Evolutionary conservation across 2,888 invertebrate genomes (phyloP).

Genomic region (Dexiosoma caninum): DNA sequence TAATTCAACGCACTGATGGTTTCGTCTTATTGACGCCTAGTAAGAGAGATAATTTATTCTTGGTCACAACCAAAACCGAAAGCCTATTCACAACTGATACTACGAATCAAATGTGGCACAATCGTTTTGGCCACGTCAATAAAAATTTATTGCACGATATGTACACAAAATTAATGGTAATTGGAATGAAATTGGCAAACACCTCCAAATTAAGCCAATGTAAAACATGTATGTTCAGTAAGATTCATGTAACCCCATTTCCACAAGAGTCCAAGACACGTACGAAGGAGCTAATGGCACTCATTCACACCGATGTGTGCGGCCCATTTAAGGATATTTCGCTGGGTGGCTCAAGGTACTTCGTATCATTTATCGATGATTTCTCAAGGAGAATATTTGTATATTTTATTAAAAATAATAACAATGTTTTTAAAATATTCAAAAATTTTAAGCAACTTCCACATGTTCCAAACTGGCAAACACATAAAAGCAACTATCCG

Average conservation of each 20-base stretch:
- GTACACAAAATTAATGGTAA: conserved; percentile 22
- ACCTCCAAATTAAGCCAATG: background rate
- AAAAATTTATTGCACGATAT: conserved; percentile 15
- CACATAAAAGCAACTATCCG: conserved; percentile 1
- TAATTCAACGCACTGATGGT: background rate
- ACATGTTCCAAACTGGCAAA: conserved; percentile 3
- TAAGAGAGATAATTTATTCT: conserved; percentile 5
- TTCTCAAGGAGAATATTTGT: conserved; percentile 12
- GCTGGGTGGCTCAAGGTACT: conserved; percentile 35
- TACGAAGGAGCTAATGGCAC: conserved; percentile 21
- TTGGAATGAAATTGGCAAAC: background rate
- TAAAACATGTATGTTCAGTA: conserved; percentile 30
- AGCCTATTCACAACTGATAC: background rate
- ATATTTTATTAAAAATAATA: conserved; percentile 12
- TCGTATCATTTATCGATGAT: conserved; percentile 46
- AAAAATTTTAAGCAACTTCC: background rate
- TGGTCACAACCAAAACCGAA: background rate
- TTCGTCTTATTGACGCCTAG: background rate
- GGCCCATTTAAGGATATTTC: conserved; percentile 40
- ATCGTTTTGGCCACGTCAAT: conserved; percentile 50
- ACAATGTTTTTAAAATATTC: conserved; percentile 9
- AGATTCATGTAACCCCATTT: conserved; percentile 37
- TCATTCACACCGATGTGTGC: conserved; percentile 47
- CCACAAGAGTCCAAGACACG: background rate
- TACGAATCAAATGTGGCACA: conserved; percentile 33